Evolutionary conservation across 1,140 invertebrate genomes (phyloP), one percentile per base, ranked within the genome.

Genomic region (Lasioglossum baleicum): DNA sequence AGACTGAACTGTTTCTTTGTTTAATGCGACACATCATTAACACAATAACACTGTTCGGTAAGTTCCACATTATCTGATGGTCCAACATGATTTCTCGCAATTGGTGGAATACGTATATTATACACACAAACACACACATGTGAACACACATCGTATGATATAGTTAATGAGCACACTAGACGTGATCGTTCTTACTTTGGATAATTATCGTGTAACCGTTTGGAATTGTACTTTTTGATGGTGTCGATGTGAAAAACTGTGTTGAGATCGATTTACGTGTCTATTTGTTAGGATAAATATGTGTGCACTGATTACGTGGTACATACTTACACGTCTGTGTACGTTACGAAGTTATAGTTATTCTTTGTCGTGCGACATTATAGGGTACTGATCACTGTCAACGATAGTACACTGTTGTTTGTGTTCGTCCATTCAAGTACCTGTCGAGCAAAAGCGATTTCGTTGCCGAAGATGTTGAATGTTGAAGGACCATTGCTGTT

Each of bases 1-100:
- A 77, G 35, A 53, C 31, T 79, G 61, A 73, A 73, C 66, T 73
- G 8, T 73, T 79, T 79, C 70, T 79, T 79, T 79, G 76, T 79
- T 79, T 79, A 79, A 79, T 79, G 76, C 76, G 70, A 79, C 76
- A 79, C 76, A 65, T 65, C 76, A 79, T 79, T 79, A 79, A 79
- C 76, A 78, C 76, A 78, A 78, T 78, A 78, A 78, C 76, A 78
- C 76, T 78, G 76, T 73, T 78, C 76, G 76, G 76, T 78, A 78
- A 78, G 76, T 78, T 56, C 42, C 40, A 71, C 42, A n/a, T 63
- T 63, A 31, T 3, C 67, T 51, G 58, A 35, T 65, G 69, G 51
- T 44, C 53, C 69, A 42, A 53, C 35, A 13, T 42, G n/a, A 56
- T 64, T 53, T 63, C 61, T 22, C 64, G 35, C 42, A 15, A 44